Percentiles rank a stretch among this genome's conserved stretches.
Conservation (phyloP, 2,888 invertebrate genomes). For the Drosophila gaucha region DNA sequence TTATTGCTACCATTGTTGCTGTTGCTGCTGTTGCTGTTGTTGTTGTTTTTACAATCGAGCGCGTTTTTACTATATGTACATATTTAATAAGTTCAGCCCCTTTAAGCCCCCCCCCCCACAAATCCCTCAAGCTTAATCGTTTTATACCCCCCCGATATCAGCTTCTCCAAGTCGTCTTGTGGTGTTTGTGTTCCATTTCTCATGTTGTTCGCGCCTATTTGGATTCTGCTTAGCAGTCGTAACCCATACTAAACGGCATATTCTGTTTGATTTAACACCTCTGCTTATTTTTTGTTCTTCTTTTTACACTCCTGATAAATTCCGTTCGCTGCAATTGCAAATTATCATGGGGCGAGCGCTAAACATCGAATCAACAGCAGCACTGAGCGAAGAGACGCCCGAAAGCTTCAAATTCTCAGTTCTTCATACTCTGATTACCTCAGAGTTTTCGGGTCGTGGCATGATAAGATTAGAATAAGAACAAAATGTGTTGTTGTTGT, state of each 20-base stretch:
- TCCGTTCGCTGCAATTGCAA: conserved; percentile 36
- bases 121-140: conserved; percentile 1
- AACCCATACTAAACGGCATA: too few relatives aligned
- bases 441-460: conserved; percentile 33
- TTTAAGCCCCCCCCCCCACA: background rate
- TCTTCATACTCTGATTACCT: conserved; percentile 35
- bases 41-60: conserved; percentile 46
- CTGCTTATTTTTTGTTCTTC: background rate
- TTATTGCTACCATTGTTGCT: conserved; percentile 1
- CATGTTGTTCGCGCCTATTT: conserved; percentile 1
- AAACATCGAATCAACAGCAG: background rate
- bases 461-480: conserved; percentile 42
- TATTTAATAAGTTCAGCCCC: conserved; percentile 43
- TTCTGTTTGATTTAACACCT: conserved; percentile 64
- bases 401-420: conserved; percentile 9
- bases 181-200: background rate
- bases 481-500: background rate
- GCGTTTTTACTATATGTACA: conserved; percentile 54
- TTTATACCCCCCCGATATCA: background rate
- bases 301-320: conserved; percentile 34
- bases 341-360: conserved; percentile 11
- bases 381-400: conserved; percentile 2
- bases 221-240: too few relatives aligned
- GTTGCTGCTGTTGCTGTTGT: conserved; percentile 15
- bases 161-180: background rate